A percentile compares a stretch with the other conserved stretches of the same genome.
These are phyloP conservation scores for Alviniconcha strummeri DNA, from an alignment of 2,888 invertebrate species.

Conservation along the genomic window DNA sequence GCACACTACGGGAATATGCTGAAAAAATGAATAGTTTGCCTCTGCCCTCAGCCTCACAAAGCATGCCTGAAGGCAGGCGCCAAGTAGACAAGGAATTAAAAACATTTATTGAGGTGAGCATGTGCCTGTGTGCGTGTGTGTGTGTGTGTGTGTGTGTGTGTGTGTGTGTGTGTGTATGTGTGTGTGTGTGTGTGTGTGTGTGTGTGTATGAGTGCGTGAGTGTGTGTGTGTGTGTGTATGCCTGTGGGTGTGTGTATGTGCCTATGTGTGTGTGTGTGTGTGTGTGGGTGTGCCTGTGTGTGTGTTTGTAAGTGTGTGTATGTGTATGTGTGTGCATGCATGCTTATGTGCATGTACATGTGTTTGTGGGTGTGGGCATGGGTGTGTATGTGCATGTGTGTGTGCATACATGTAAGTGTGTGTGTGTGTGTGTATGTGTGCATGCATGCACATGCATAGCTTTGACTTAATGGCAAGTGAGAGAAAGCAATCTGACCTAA, in stretches of 20 bases:
- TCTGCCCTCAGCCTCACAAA: conserved; percentile 41
- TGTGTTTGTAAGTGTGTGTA: background rate
- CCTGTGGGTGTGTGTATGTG: conserved; percentile 4
- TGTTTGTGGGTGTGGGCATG: background rate
- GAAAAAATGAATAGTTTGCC: conserved; percentile 69
- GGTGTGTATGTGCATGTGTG: background rate
- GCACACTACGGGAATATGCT: conserved; percentile 80
- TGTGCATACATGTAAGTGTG: background rate
- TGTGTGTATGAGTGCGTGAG: background rate
- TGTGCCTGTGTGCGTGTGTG: background rate
- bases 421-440: background rate
- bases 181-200: background rate
- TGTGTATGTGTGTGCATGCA: background rate
- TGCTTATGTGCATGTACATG: background rate
- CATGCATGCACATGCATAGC: background rate
- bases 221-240: conserved; percentile 9
- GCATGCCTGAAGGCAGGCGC: conserved; percentile 77
- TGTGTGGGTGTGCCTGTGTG: background rate
- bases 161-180: background rate
- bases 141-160: background rate
- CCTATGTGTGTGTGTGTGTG: background rate
- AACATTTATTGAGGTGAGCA: conserved; percentile 48
- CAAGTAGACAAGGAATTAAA: conserved; percentile 80
- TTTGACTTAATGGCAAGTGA: too few species aligned
- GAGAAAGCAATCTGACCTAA: too few species aligned